These are phyloP conservation scores for Andricus quercusramuli DNA, from an alignment of 2,888 invertebrate species.

Conservation along the genomic window DNA sequence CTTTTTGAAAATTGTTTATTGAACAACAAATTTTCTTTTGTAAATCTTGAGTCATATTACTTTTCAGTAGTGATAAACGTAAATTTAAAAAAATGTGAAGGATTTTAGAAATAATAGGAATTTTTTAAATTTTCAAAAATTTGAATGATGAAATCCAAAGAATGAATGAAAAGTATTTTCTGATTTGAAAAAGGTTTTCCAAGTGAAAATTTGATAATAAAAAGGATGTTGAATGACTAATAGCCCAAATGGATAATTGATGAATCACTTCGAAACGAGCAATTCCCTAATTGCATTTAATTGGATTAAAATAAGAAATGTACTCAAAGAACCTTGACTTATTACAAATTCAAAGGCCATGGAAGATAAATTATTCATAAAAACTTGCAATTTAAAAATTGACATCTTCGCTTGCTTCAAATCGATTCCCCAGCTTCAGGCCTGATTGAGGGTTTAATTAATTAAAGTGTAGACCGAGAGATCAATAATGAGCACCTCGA, in stretches of 20 bases:
- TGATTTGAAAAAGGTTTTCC: no score
- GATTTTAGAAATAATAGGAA: no score
- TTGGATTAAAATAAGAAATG: not conserved
- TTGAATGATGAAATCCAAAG: no score
- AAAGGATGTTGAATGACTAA: not conserved
- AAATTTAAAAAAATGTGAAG: no score
- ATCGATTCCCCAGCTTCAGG: not conserved
- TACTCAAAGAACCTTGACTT: not conserved
- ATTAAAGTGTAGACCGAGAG: not conserved
- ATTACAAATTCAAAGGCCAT: not conserved
- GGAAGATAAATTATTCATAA: not conserved
- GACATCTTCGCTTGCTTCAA: not conserved
- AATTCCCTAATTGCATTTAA: not conserved
- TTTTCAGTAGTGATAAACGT: no score
- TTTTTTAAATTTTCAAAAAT: no score
- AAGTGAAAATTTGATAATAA: not conserved
- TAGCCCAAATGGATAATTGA: not conserved
- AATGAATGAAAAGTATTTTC: no score
- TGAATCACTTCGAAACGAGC: not conserved
- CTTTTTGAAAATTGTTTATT: no score
- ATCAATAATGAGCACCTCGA: not conserved
- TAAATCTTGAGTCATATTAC: no score
- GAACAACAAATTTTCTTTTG: no score
- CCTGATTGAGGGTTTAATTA: not conserved
- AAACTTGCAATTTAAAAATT: not conserved